Evolutionary conservation across 2,888 invertebrate species (phyloP), one percentile per base, ranked within the genome.

Genomic region (Eupsilia transversa): DNA sequence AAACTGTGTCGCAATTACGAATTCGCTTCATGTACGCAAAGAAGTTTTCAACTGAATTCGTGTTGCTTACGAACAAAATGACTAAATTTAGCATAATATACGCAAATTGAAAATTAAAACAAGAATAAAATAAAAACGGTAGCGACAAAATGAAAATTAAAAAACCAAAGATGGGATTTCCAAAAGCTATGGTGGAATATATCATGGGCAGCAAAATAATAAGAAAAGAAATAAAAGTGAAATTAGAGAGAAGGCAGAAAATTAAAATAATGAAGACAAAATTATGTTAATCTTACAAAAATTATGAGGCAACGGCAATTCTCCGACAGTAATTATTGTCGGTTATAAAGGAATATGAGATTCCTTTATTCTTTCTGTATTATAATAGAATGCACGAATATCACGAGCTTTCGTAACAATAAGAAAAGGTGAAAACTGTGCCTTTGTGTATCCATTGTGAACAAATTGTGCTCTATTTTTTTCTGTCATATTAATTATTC

Each of bases 211-310:
- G 27, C 12, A 52, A 72, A 67, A 33, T 0, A 49, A 72, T 59
- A 65, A 72, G n/a, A 52, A 72, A 52, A 66, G 12, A 20, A 74
- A 74, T 41, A 70, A 52, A 61, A 61, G 12, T 43, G 46, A 67
- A 70, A 69, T 52, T 54, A 46, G 30, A 52, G 23, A 43, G 56
- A 64, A 54, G 17, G 10, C 1, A 38, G 12, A 59, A 27, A 68
- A 64, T 46, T 56, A 27, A 68, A 68, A 69, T 59, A 66, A 74
- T 23, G 23, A 68, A 52, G 43, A 61, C 2, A 66, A 68, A 71
- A 74, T 77, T 77, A 80, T 80, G 72, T 27, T 63, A 66, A 78
- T 78, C 20, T 5, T 56, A 68, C 74, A 66, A 35, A 46, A 52
- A 68, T 69, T 77, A 69, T 65, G 38, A 67, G 14, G 57, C 54